phyloP scores from a whole-genome alignment of 2,113 vertebrate genomes.

The Ophiodon elongatus region DNA sequence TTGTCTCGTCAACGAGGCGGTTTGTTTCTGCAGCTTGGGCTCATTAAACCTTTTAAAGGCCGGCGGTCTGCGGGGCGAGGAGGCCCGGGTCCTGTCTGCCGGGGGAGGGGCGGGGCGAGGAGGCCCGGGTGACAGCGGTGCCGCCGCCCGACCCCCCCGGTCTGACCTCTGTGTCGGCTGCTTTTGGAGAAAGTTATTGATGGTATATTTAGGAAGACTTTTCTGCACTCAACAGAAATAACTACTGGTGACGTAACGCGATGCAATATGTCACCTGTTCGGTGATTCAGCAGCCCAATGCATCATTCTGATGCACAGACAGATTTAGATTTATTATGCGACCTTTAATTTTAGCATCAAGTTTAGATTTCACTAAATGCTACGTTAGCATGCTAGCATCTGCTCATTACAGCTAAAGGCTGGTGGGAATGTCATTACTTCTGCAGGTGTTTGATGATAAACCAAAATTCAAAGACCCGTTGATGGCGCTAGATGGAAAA shows the following conservation, averaged over 20 bases:
- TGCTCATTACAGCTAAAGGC: neutral
- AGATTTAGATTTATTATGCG: neutral
- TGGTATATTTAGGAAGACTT: slow-evolving; percentile 4
- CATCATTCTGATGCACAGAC: too few species aligned
- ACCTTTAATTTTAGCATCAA: neutral
- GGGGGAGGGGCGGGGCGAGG: too few species aligned
- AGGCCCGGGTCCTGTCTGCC: slow-evolving; percentile 16
- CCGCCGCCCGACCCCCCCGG: too few species aligned
- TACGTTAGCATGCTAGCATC: neutral
- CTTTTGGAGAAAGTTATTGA: slow-evolving; percentile 7
- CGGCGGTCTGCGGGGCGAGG: slow-evolving; percentile 38
- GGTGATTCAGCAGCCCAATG: neutral
- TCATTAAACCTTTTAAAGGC: slow-evolving; percentile 72
- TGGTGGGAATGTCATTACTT: neutral
- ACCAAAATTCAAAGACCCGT: neutral
- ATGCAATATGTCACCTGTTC: neutral
- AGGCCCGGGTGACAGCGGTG: too few species aligned
- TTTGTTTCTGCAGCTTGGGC: slow-evolving; percentile 66
- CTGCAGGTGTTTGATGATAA: neutral
- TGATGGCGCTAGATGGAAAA: too few species aligned
- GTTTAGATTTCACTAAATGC: neutral
- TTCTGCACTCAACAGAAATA: too few species aligned
- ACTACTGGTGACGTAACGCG: neutral
- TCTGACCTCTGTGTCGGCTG: slow-evolving; percentile 17
- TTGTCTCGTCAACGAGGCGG: slow-evolving; percentile 70